A percentile compares a stretch with the other conserved stretches of the same genome.
phyloP scores from a whole-genome alignment of 2,113 vertebrate species.

The Odontesthes bonariensis region DNA sequence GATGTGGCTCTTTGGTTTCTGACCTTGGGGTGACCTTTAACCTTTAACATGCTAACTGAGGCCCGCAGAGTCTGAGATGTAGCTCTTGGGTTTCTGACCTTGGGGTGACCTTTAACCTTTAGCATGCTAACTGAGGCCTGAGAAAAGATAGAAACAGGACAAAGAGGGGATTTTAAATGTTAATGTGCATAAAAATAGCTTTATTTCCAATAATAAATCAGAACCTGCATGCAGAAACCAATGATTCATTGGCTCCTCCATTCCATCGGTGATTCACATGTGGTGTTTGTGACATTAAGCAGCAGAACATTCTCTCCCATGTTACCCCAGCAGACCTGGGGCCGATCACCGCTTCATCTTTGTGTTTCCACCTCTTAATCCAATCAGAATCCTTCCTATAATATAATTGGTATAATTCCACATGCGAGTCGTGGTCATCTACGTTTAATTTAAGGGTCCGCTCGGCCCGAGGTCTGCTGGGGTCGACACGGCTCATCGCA shows the following conservation, averaged over 20 bases:
- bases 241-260: slow-evolving; percentile 79
- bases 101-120: too few relatives aligned
- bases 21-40: too few relatives aligned
- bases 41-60: too few relatives aligned
- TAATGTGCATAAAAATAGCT: slow-evolving; percentile 85
- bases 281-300: slow-evolving; percentile 79
- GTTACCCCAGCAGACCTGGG: slow-evolving; percentile 46
- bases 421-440: too few relatives aligned
- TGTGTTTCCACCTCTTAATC: background rate
- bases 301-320: slow-evolving; percentile 76
- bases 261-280: slow-evolving; percentile 75
- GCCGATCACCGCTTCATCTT: background rate
- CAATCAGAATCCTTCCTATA: slow-evolving; percentile 3
- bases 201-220: slow-evolving; percentile 83
- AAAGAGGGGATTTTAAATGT: slow-evolving; percentile 24
- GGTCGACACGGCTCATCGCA: slow-evolving; percentile 59
- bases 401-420: too few relatives aligned
- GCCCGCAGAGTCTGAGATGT: too few relatives aligned
- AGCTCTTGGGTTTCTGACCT: too few relatives aligned
- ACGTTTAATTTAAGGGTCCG: background rate
- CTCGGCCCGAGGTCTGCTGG: slow-evolving; percentile 22
- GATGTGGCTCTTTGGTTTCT: too few relatives aligned
- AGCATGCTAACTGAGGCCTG: too few relatives aligned
- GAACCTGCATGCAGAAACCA: slow-evolving; percentile 78
- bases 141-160: too few relatives aligned